Conservation (phyloP, 2,113 vertebrate species). For the Phocoena sinus region DNA sequence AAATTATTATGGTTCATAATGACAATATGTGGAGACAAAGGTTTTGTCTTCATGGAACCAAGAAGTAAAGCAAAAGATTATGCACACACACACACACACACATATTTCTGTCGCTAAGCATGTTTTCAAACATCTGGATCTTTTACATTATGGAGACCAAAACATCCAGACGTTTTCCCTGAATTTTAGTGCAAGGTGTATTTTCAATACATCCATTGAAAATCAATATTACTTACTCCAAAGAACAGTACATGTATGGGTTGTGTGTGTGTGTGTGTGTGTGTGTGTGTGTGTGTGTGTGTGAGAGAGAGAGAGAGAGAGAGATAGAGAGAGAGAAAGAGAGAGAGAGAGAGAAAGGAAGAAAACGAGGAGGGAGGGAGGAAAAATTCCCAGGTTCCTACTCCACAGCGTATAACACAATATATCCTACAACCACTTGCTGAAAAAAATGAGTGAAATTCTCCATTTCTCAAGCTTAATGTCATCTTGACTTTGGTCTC, state of each 20-base stretch:
- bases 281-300: not conserved
- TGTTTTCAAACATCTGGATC: constrained; percentile 52
- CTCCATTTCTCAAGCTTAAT: not conserved
- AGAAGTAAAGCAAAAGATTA: not conserved
- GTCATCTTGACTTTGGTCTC: not conserved
- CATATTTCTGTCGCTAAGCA: not conserved
- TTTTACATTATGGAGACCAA: not conserved
- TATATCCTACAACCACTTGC: not conserved
- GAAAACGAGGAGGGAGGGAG: not conserved
- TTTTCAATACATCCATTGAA: constrained; percentile 25
- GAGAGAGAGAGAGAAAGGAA: not conserved
- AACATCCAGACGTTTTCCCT: constrained; percentile 43
- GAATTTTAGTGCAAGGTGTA: constrained; percentile 19
- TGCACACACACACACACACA: not conserved
- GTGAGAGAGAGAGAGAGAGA: not conserved
- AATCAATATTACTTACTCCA: not conserved
- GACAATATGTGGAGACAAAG: not conserved
- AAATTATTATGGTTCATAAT: not conserved
- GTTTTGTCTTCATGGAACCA: not conserved
- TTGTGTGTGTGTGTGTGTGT: not conserved
- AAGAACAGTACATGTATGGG: not conserved
- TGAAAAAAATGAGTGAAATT: not conserved
- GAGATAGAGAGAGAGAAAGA: not conserved
- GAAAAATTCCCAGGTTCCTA: not conserved
- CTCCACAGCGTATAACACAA: not conserved